phyloP scores from a whole-genome alignment of 2,797 vertebrate species.

The Cirrhinus mrigala region DNA sequence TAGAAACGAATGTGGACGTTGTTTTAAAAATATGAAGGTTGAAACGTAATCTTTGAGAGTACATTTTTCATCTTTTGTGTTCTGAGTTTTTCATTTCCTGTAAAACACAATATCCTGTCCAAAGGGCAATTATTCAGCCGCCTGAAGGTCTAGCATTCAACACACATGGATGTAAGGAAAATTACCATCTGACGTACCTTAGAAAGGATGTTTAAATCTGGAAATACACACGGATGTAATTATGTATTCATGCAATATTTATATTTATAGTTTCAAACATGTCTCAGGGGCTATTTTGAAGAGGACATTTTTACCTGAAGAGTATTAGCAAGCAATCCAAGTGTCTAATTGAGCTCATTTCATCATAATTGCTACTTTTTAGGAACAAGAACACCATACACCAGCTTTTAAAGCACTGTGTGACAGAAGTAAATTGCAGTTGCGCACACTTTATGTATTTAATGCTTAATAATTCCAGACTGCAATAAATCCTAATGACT shows the following conservation, averaged over 20 bases:
- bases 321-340: neutral
- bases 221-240: neutral
- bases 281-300: neutral
- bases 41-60: constrained; percentile 48
- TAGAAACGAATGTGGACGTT: constrained; percentile 54
- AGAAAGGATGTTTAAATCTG: neutral
- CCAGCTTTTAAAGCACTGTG: neutral
- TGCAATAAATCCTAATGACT: constrained; percentile 62
- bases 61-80: constrained; percentile 42
- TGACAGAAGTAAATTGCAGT: neutral
- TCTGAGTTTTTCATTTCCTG: constrained; percentile 57
- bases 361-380: constrained; percentile 44
- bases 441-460: neutral
- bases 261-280: neutral
- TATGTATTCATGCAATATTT: neutral
- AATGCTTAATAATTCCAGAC: neutral
- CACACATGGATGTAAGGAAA: constrained; percentile 2
- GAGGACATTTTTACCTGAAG: neutral
- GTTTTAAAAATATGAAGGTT: constrained; percentile 34
- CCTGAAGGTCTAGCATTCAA: neutral
- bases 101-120: constrained; percentile 65
- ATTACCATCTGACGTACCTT: neutral
- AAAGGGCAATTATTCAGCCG: constrained; percentile 34
- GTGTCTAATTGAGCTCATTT: constrained; percentile 8
- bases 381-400: constrained; percentile 47